These are phyloP conservation scores for Darevskia nairensis DNA, from an alignment of 2,797 vertebrate species.

Conservation along the genomic window DNA sequence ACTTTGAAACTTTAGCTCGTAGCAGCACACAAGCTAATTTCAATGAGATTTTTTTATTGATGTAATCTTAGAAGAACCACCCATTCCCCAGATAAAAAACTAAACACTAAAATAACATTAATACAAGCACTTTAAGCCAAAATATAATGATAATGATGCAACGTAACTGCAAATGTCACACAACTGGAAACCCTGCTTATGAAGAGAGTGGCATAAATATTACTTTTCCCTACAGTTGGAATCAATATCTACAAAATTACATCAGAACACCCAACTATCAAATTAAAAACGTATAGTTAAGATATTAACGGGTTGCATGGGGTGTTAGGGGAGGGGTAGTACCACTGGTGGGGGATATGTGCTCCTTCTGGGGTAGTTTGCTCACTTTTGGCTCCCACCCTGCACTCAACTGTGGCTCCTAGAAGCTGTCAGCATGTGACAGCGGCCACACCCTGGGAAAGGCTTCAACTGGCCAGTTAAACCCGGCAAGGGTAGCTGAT, in stretches of 20 bases:
- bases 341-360: no score
- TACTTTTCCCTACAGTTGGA: constrained; percentile 46
- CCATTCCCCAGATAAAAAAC: constrained; percentile 73
- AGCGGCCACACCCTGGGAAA: no score
- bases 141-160: constrained; percentile 46
- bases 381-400: no score
- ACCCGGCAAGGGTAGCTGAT: no score
- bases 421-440: no score
- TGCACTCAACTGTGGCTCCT: no score
- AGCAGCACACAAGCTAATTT: constrained; percentile 69
- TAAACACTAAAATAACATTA: constrained; percentile 72
- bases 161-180: constrained; percentile 38
- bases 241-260: constrained; percentile 5
- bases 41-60: constrained; percentile 63
- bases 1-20: constrained; percentile 74
- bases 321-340: no score
- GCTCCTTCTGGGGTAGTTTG: no score
- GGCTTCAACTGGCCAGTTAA: no score
- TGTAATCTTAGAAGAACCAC: constrained; percentile 66
- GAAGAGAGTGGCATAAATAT: constrained; percentile 41
- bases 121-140: constrained; percentile 43
- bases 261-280: constrained; percentile 37
- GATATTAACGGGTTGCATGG: not conserved
- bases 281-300: constrained; percentile 33
- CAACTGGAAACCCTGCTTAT: constrained; percentile 48